Base-by-base conservation (phyloP, 2,888 invertebrate species). In the Choreutis nemorana region DNA sequence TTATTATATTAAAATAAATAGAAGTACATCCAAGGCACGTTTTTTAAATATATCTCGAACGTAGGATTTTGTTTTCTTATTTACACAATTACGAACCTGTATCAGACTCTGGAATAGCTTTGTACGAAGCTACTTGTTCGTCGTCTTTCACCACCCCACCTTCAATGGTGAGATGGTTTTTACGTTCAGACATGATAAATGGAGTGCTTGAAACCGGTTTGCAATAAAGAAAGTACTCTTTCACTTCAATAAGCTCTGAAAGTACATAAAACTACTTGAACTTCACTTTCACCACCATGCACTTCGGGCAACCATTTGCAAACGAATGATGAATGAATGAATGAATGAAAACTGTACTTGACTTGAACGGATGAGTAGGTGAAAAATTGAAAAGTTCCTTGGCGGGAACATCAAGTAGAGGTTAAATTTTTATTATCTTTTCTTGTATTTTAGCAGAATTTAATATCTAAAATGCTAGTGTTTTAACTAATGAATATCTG, bases 51-150 rank as follows among this genome's bases (percentile, higher is more conserved):
- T n/a, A n/a, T n/a, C n/a, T n/a, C n/a, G n/a, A n/a, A n/a, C 2
- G 10, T n/a, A 9, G 21, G 10, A 21, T 4, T 6, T 18, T 18
- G 18, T 8, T 9, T 26, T 14, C 7, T 8, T 12, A 24, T 26
- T 34, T 34, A 36, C 35, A 36, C 34, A 35, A 33, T 26, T 28
- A 11, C 24, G 60, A 65, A 79, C 83, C 83, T 67, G 78, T 64
- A 55, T 83, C 83, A 41, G 73, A 55, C 45, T 85, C 84, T 35
- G 83, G 79, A 43, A 84, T 75, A 24, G 78, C 70, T 55, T 82
- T 85, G 55, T 84, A 85, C 20, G 80, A 57, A 24, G 65, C 55
- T 38, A 66, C 63, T 46, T 68, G 67, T 33, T 81, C 82, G 42
- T 75, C 79, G 37, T 75, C 73, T 45, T 75, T 79, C 64, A 71